Base-by-base conservation (phyloP, 2,113 vertebrate genomes). In the Carollia perspicillata region DNA sequence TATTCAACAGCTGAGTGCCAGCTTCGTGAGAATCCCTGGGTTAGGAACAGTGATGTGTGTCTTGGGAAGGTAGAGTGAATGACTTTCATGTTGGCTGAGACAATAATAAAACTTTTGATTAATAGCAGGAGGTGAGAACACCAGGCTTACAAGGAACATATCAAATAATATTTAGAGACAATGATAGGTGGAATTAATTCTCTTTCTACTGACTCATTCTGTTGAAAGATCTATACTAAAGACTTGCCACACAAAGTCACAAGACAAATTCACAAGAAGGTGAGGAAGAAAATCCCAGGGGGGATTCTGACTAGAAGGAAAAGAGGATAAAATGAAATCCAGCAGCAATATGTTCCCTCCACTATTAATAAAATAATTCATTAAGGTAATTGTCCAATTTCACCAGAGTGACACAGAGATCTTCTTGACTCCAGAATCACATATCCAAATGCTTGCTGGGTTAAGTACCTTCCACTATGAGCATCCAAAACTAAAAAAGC, bases 61-160 rank as follows among this genome's bases (percentile, higher is more conserved):
- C 92, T 87, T 75, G 22, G 40, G 51, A 92, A 87, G 13, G 69
- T 37, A n/a, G 58, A 90, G 80, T 72, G 66, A 96, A 28, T 63
- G 28, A 47, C 97, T 93, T 92, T 84, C 40, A 89, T 90, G 74
- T 88, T 95, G 58, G 71, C 42, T 42, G 65, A 95, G 37, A 90
- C 40, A 89, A 97, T 79, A 93, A 91, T 90, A 95, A 93, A 97
- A 93, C 33, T 91, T 96, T 55, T 66, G 58, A 93, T 95, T 89
- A 97, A 94, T 37, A 95, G 51, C 80, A 93, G 68, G 79, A 60
- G n/a, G 23, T 84, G 47, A 87, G 66, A 90, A 66, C 49, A 92
- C 14, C 49, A 72, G 35, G 71, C 66, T 26, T 69, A 37, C 28
- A 77, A 28, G 37, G 95, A 81, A 35, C 33, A 80, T 84, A 78